A percentile compares a stretch with the other conserved stretches of the same genome.
These are phyloP conservation scores for Alexandromys fortis DNA, from an alignment of 2,113 vertebrate genomes.

Conservation along the genomic window DNA sequence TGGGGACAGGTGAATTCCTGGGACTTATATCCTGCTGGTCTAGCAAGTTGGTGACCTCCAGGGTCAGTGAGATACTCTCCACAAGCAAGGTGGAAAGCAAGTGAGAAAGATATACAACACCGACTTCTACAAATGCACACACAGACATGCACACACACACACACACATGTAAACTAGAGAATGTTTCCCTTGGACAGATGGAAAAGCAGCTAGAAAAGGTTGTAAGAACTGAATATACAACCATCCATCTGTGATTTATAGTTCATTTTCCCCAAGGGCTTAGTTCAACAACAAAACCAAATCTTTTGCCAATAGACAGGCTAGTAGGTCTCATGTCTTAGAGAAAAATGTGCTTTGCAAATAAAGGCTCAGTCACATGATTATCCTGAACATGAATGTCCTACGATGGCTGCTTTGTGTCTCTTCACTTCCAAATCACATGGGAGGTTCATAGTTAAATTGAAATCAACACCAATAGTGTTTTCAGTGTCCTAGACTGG, in stretches of 20 bases:
- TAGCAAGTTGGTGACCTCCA: not conserved
- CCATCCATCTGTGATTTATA: not conserved
- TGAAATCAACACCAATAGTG: not conserved
- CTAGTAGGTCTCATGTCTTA: not conserved
- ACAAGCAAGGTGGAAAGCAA: not conserved
- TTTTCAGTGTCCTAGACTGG: not conserved
- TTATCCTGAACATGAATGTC: not conserved
- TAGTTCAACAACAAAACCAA: slow-evolving; percentile 8
- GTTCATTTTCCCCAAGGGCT: not conserved
- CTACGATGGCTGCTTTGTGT: not conserved
- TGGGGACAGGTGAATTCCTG: not conserved
- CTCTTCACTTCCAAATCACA: not conserved
- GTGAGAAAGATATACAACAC: not conserved
- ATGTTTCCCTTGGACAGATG: not conserved
- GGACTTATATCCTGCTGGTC: not conserved
- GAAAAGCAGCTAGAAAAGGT: not conserved
- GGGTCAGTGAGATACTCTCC: not conserved
- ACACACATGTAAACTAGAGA: not conserved
- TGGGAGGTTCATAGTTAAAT: not conserved
- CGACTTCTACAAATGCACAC: not conserved
- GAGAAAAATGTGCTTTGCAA: not conserved
- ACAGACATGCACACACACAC: not conserved
- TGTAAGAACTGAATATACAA: not conserved
- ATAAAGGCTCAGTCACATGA: not conserved
- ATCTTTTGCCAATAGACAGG: not conserved